These are phyloP conservation scores for Margaritifera margaritifera DNA, from an alignment of 2,888 invertebrate species.

Conservation along the genomic window DNA sequence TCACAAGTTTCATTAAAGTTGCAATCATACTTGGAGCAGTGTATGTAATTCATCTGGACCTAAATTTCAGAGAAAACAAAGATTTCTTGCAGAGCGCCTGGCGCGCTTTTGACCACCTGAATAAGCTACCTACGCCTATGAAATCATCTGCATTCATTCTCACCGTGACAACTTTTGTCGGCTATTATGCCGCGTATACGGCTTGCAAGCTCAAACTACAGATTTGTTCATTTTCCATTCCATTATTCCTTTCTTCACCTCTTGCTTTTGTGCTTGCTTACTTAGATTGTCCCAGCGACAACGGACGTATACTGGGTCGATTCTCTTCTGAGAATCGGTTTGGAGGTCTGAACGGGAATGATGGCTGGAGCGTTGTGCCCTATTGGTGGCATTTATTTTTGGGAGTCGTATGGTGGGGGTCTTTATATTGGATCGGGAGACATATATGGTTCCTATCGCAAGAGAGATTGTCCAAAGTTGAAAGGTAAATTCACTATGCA, in stretches of 20 bases:
- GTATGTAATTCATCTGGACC: no score
- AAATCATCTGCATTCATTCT: conserved; percentile 34
- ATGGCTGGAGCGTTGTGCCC: neutral
- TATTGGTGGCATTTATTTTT: conserved; percentile 23
- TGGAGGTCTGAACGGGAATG: conserved; percentile 1
- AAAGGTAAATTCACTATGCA: conserved; percentile 40
- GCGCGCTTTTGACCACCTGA: conserved; percentile 16
- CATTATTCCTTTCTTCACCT: conserved; percentile 72
- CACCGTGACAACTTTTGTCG: conserved; percentile 39
- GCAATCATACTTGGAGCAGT: neutral
- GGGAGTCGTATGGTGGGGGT: conserved; percentile 53
- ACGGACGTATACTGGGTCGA: neutral
- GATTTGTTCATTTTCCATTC: conserved; percentile 71
- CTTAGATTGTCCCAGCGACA: conserved; percentile 23
- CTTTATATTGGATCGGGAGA: conserved; percentile 63
- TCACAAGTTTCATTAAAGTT: conserved; percentile 40
- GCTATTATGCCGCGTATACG: conserved; percentile 74
- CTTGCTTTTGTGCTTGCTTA: conserved; percentile 37
- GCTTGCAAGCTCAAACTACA: conserved; percentile 75
- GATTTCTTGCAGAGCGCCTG: conserved; percentile 2
- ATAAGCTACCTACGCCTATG: conserved; percentile 10
- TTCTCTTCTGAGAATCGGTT: conserved; percentile 23
- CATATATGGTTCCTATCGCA: conserved; percentile 65
- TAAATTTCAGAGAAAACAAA: neutral
- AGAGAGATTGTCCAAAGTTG: conserved; percentile 63